phyloP scores from a whole-genome alignment of 2,797 vertebrate genomes.

The Melanotaenia trifasciata region DNA sequence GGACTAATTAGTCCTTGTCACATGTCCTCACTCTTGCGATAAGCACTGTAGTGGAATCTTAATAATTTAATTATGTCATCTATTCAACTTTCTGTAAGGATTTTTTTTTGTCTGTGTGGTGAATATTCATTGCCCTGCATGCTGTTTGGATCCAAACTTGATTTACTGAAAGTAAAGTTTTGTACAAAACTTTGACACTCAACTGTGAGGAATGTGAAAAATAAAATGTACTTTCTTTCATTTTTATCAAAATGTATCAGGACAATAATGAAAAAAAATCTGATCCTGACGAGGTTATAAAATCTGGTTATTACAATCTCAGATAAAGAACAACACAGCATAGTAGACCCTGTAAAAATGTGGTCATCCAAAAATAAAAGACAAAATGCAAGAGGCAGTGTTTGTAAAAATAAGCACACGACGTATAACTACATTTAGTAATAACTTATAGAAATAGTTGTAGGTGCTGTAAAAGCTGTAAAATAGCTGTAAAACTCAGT shows the following conservation, averaged over 20 bases:
- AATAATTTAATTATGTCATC: not conserved
- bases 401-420: not conserved
- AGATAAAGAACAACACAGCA: not conserved
- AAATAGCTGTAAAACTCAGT: not conserved
- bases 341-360: not conserved
- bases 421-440: not conserved
- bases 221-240: not conserved
- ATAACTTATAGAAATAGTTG: not conserved
- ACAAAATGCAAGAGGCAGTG: not conserved
- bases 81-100: not conserved
- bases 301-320: not conserved
- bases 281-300: too few relatives aligned
- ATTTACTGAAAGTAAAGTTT: not conserved
- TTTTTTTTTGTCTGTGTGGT: not conserved
- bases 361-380: not conserved
- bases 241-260: not conserved
- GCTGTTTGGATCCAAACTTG: not conserved
- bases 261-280: not conserved
- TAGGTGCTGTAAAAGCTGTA: too few relatives aligned
- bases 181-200: not conserved
- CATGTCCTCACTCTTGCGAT: not conserved
- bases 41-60: not conserved
- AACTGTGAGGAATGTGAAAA: too few relatives aligned
- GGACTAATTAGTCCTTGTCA: conserved; percentile 4
- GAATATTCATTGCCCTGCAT: not conserved